Evolutionary conservation across 2,888 invertebrate genomes (phyloP), one percentile per base, ranked within the genome.

Genomic region (Odontocerum albicorne): DNA sequence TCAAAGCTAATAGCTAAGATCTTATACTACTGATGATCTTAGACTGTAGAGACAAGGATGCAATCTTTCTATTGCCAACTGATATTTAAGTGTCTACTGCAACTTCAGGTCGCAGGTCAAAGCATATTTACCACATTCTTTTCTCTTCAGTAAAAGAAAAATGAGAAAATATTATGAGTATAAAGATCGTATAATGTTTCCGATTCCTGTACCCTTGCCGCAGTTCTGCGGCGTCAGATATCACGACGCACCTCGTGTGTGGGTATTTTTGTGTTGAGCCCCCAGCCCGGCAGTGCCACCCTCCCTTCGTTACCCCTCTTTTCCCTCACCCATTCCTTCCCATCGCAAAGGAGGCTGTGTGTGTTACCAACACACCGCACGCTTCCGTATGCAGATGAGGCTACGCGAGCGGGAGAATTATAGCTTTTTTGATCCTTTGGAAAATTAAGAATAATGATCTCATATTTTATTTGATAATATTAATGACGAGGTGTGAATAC

Each of bases 171-270:
- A n/a, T n/a, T n/a, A n/a, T n/a, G n/a, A n/a, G n/a, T n/a, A n/a
- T n/a, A n/a, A n/a, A n/a, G n/a, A n/a, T n/a, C n/a, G n/a, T n/a
- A n/a, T n/a, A n/a, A n/a, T n/a, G n/a, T n/a, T n/a, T n/a, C n/a
- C n/a, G n/a, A n/a, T n/a, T n/a, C n/a, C n/a, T n/a, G n/a, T n/a
- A n/a, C n/a, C n/a, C n/a, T n/a, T n/a, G n/a, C n/a, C n/a, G n/a
- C n/a, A n/a, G n/a, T n/a, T n/a, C n/a, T n/a, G n/a, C n/a, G 20
- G 15, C 42, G 59, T 56, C 59, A 53, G 56, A 56, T 56, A 59
- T 59, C 59, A 57, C 56, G 56, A 60, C 59, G 56, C 56, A 60
- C 59, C 56, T 53, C 55, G 54, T 60, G 59, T 60, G 54, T 52
- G 57, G 54, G 59, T 47, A 57, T 57, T 57, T 57, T 57, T 57